phyloP scores from a whole-genome alignment of 2,113 vertebrate genomes.

The Campylomormyrus numenius region DNA sequence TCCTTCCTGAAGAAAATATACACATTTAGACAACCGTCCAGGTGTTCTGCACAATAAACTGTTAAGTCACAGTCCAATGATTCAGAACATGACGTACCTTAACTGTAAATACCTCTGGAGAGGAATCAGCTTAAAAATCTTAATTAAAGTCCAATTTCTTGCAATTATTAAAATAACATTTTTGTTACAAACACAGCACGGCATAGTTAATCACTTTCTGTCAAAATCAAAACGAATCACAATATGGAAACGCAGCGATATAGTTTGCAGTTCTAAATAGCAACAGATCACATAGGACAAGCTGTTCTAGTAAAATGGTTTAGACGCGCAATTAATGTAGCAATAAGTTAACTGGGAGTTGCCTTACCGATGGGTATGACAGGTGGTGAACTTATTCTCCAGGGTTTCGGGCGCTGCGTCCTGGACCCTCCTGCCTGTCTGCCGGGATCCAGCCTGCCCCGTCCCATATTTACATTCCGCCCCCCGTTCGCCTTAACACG shows the following conservation, averaged over 20 bases:
- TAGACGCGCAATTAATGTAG: not conserved
- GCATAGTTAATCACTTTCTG: not conserved
- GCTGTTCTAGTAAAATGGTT: not conserved
- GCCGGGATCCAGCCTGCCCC: not conserved
- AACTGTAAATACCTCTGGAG: not conserved
- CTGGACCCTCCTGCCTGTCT: not conserved
- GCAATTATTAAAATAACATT: not conserved
- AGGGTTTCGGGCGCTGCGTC: not conserved
- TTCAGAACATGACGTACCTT: not conserved
- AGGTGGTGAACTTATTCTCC: not conserved
- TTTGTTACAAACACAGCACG: not conserved
- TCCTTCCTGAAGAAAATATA: not conserved
- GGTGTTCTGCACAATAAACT: not conserved
- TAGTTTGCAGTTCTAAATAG: not conserved
- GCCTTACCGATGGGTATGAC: not conserved
- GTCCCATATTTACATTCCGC: slow-evolving; percentile 9
- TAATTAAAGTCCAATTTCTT: not conserved
- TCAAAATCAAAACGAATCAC: not conserved
- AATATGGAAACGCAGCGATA: not conserved
- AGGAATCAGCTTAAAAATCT: not conserved
- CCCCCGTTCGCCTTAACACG: not conserved
- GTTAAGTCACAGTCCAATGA: not conserved
- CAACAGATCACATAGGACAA: not conserved
- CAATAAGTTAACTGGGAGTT: not conserved
- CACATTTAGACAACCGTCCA: not conserved